Evolutionary conservation across 2,888 invertebrate genomes (phyloP).

Genomic region (Lacanobia wlatinum): DNA sequence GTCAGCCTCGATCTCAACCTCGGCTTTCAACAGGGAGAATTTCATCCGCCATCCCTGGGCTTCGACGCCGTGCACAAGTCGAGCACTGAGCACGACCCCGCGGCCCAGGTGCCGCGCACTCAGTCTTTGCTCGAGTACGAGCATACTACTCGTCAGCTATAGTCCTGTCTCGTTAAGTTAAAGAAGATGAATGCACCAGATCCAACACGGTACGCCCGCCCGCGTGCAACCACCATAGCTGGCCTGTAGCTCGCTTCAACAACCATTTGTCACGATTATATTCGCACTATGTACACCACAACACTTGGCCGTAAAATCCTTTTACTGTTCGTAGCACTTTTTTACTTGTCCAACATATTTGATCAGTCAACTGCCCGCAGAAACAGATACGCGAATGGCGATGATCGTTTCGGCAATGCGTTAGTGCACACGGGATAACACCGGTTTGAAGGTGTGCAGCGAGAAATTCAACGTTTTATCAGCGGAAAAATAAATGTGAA

Average conservation of each 20-base stretch:
- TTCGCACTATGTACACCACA: constrained; percentile 69
- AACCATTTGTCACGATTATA: constrained; percentile 84
- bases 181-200: constrained; percentile 88
- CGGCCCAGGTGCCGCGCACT: constrained; percentile 83
- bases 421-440: constrained; percentile 70
- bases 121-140: constrained; percentile 89
- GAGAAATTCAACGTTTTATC: constrained; percentile 67
- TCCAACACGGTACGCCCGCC: constrained; percentile 79
- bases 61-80: constrained; percentile 85
- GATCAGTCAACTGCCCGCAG: constrained; percentile 64
- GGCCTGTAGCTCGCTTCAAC: constrained; percentile 79
- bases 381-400: constrained; percentile 59
- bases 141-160: constrained; percentile 90
- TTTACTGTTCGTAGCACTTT: constrained; percentile 44
- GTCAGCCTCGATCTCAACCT: constrained; percentile 87
- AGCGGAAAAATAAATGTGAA: constrained; percentile 72
- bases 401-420: constrained; percentile 47
- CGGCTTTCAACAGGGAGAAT: constrained; percentile 84
- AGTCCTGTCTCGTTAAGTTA: constrained; percentile 88
- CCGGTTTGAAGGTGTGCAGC: constrained; percentile 68
- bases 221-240: constrained; percentile 87
- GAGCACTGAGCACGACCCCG: constrained; percentile 83
- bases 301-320: constrained; percentile 55
- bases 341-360: constrained; percentile 90
- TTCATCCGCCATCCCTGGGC: constrained; percentile 88